These are phyloP conservation scores for Marmota flaviventris DNA, from an alignment of 2,113 vertebrate genomes.

Conservation along the genomic window DNA sequence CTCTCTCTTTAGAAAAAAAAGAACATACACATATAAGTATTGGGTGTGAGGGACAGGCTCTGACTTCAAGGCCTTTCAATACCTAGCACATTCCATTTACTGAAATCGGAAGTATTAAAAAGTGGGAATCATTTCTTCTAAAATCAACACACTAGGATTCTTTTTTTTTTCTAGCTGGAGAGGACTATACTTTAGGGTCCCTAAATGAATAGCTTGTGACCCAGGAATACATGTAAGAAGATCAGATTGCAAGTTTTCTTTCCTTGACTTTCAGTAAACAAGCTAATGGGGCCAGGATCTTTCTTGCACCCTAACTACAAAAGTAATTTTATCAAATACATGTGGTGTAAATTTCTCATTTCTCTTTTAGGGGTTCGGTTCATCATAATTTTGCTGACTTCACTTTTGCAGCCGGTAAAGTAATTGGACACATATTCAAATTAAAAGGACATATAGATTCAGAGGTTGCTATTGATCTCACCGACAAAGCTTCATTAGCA, in stretches of 20 bases:
- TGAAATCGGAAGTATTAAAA: background rate
- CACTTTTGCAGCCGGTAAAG: conserved; percentile 93
- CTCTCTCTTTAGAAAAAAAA: too few species aligned
- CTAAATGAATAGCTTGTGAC: background rate
- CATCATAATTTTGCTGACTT: conserved; percentile 98
- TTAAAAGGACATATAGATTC: conserved; percentile 95
- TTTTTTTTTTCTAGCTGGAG: background rate
- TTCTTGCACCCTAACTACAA: background rate
- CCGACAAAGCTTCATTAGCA: conserved; percentile 95
- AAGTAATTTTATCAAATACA: background rate
- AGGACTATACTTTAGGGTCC: background rate
- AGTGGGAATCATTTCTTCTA: background rate
- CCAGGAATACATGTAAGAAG: background rate
- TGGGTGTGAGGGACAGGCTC: background rate
- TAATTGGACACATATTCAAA: conserved; percentile 91
- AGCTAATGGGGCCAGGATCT: background rate
- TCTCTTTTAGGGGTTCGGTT: conserved; percentile 92
- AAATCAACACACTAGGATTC: background rate
- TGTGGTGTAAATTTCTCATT: background rate
- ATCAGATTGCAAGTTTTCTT: background rate
- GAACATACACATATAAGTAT: background rate
- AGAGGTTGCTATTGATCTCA: conserved; percentile 92
- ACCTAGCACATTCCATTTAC: background rate
- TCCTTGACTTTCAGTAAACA: background rate
- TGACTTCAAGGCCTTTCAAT: background rate